Evolutionary conservation across 2,113 vertebrate genomes (phyloP), one percentile per base, ranked within the genome.

Genomic region (Gallinago paraguaiae): DNA sequence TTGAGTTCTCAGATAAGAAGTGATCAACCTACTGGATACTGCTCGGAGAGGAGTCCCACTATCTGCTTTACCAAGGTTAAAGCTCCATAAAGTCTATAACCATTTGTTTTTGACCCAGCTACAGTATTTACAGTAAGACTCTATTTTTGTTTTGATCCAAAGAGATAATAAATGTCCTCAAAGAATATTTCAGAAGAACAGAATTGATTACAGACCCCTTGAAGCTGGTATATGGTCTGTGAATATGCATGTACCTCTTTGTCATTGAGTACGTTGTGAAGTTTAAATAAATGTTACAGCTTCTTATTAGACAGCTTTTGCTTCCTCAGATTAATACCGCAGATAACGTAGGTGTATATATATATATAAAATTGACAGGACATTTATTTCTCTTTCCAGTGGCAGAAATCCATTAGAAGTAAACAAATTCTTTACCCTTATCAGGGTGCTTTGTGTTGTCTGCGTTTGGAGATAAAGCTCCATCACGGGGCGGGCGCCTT

Each of bases 381-480:
- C 82, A 50, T 96, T 95, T 79, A 76, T 91, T 94, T 91, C 81
- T 68, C 72, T 82, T 90, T 54, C 75, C 84, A 65, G 88, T 45
- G 61, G 91, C 87, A 90, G 84, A 81, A 95, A 95, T 86, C 82
- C 82, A 82, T 93, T 92, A 24, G 75, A 69, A 79, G 81, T 53
- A 92, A 97, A 92, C 91, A 92, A 92, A 75, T 72, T 19, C 84
- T 56, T 48, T 56, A 3, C 74, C 64, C 81, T 95, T 97, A 97
- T 96, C 95, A 6, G 93, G 23, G 48, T 14, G 37, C 78, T 92
- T 25, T 51, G 75, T 31, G 92, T 54, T 80, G 84, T 78, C 92
- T 97, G 93, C 3, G 2, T 14, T 71, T 4, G 50, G 68, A 97
- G 94, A 96, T 97, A 96, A 95, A 61, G 81, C 70, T 50, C n/a